Evolutionary conservation across 2,888 invertebrate genomes (phyloP).

Genomic region (Druceiella hillmani): DNA sequence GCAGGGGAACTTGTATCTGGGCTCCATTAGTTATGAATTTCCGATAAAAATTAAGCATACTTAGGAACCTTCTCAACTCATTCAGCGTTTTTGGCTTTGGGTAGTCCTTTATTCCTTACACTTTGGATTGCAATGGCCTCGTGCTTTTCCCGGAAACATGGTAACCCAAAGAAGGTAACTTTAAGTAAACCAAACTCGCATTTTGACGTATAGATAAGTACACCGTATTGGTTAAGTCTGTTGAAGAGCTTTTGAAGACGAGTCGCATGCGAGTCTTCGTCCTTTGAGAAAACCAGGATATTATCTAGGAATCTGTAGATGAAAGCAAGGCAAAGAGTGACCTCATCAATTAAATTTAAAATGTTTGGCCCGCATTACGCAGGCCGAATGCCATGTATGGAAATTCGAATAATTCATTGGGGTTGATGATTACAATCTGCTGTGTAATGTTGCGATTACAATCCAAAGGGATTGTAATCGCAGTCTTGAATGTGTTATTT

Average conservation of each 20-base stretch:
- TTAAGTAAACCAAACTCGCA: slow-evolving; percentile 20
- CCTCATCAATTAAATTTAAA: slow-evolving; percentile 29
- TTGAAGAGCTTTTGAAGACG: slow-evolving; percentile 24
- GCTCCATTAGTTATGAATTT: slow-evolving; percentile 27
- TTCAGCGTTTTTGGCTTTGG: slow-evolving; percentile 24
- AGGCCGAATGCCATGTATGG: slow-evolving; percentile 28
- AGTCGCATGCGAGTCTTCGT: slow-evolving; percentile 21
- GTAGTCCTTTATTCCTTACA: slow-evolving; percentile 24
- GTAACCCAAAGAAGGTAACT: slow-evolving; percentile 22
- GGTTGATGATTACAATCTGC: too few species aligned
- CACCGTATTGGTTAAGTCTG: slow-evolving; percentile 22
- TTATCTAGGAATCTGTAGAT: slow-evolving; percentile 28
- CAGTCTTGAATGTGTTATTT: slow-evolving; percentile 28
- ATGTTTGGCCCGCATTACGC: slow-evolving; percentile 31
- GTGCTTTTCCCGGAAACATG: slow-evolving; percentile 15
- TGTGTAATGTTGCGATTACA: too few species aligned
- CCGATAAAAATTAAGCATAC: slow-evolving; percentile 29
- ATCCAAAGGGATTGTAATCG: slow-evolving; percentile 26
- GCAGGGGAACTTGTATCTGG: slow-evolving; percentile 25
- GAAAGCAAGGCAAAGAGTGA: slow-evolving; percentile 25
- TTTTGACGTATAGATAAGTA: slow-evolving; percentile 23
- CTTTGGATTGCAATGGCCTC: slow-evolving; percentile 24
- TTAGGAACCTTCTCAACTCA: slow-evolving; percentile 26
- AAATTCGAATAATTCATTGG: slow-evolving; percentile 27
- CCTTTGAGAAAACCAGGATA: slow-evolving; percentile 20